Evolutionary conservation across 2,113 vertebrate species (phyloP).

Genomic region (Hippocampus guttulatus): DNA sequence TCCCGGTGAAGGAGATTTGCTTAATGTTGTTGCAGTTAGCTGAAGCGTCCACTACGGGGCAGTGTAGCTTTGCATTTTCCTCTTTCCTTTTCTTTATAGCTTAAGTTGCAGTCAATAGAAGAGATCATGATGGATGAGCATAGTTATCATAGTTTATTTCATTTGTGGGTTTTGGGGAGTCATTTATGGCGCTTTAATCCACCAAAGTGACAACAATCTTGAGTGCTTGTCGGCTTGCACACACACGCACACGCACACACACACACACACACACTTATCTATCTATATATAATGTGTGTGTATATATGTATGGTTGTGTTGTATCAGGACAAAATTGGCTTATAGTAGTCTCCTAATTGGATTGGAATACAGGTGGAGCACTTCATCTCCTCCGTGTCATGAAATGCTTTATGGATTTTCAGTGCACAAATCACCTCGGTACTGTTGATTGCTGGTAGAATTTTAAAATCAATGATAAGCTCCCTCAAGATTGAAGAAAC

Average conservation of each 20-base stretch:
- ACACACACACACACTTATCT: no score
- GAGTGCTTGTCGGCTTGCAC: not conserved
- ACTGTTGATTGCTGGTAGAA: not conserved
- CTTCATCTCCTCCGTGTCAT: not conserved
- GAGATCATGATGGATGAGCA: not conserved
- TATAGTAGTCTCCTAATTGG: not conserved
- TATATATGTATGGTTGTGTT: not conserved
- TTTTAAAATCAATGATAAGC: not conserved
- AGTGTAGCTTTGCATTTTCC: slow-evolving; percentile 1
- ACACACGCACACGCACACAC: no score
- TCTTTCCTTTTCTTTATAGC: slow-evolving; percentile 1
- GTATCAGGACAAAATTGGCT: not conserved
- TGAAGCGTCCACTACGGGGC: slow-evolving; percentile 35
- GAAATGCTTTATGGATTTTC: not conserved
- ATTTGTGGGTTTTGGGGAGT: not conserved
- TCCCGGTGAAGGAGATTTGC: not conserved
- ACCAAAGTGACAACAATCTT: not conserved
- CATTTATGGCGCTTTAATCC: not conserved
- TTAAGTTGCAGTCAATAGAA: not conserved
- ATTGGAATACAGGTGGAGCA: not conserved
- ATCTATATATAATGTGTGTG: not conserved
- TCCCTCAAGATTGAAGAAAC: not conserved
- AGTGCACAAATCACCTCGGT: not conserved
- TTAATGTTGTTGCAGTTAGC: slow-evolving; percentile 27
- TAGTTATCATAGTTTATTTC: not conserved